Evolutionary conservation across 2,797 vertebrate genomes (phyloP), one percentile per base, ranked within the genome.

Genomic region (Myripristis murdjan): DNA sequence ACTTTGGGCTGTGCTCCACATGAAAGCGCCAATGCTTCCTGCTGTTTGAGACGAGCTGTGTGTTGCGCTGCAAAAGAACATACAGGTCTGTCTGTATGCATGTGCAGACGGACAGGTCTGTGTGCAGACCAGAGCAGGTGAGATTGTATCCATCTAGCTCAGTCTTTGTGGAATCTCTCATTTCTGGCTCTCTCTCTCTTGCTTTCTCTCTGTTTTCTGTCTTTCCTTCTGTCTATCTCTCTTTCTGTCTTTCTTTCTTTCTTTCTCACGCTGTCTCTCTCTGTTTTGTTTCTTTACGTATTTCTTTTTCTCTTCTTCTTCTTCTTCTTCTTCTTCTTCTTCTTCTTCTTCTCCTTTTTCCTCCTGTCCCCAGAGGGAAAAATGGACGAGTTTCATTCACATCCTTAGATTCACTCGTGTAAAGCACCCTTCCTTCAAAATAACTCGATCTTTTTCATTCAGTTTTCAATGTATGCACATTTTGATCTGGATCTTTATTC

Each of bases 1-100:
- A 92, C 91, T 94, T 94, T 93, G 88, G 91, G 92, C 91, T 91
- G 84, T 87, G 90, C 92, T 93, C 88, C 88, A 93, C 91, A 91
- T 93, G 91, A 92, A 92, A 92, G 88, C 77, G 35, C 35, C 66
- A 52, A 86, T 88, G 90, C 87, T 91, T 91, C 90, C 86, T 91
- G 89, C 89, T 90, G 89, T 90, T 90, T 88, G 82, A 90, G 88
- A 88, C 57, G 68, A 84, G 87, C 81, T 77, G 86, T 86, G 90
- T 90, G 87, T 89, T 79, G 82, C 65, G 46, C 79, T 86, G 89
- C 84, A 90, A 83, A 74, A 80, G 85, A 91, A 89, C 87, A 70
- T 70, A 68, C 85, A 70, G 83, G 85, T 88, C 81, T 89, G 85
- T 88, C 81, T 89, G 81, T 84, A 84, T 85, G 72, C 71, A 73